A percentile compares a stretch with the other conserved stretches of the same genome.
Conservation (phyloP, 1,140 invertebrate species). For the Lordiphosa clarofinis region DNA sequence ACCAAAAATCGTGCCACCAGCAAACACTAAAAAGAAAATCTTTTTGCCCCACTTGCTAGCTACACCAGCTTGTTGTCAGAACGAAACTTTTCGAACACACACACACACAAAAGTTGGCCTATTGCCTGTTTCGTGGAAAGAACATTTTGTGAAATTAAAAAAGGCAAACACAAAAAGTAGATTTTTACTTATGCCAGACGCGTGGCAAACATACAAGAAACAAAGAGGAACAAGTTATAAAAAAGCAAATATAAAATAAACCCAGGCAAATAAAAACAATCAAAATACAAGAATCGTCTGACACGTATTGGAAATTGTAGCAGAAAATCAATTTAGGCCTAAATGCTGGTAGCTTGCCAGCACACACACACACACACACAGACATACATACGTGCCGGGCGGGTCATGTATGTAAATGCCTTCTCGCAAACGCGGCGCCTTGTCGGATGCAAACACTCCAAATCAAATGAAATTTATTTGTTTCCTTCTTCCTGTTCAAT, state of each 20-base stretch:
- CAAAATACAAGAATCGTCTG: slow-evolving; percentile 46
- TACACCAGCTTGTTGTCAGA: too few species aligned
- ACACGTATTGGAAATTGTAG: slow-evolving; percentile 52
- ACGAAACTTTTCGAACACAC: slow-evolving; percentile 13
- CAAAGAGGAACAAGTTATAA: slow-evolving; percentile 40
- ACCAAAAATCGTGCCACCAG: slow-evolving; percentile 39
- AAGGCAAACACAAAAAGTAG: slow-evolving; percentile 9
- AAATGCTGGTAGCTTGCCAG: slow-evolving; percentile 50
- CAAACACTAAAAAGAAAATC: slow-evolving; percentile 26
- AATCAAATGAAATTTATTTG: slow-evolving; percentile 72
- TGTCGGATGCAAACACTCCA: slow-evolving; percentile 61
- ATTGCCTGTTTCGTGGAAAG: slow-evolving; percentile 26
- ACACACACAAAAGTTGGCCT: slow-evolving; percentile 44
- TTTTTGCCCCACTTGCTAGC: too few species aligned
- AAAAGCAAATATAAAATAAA: slow-evolving; percentile 13
- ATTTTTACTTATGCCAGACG: slow-evolving; percentile 62
- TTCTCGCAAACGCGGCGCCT: slow-evolving; percentile 23
- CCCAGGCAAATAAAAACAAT: slow-evolving; percentile 36
- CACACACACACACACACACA: slow-evolving; percentile 3
- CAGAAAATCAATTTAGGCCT: slow-evolving; percentile 68
- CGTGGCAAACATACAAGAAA: slow-evolving; percentile 37
- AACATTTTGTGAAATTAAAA: slow-evolving; percentile 49
- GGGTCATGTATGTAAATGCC: slow-evolving; percentile 42
- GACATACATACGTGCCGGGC: slow-evolving; percentile 12
- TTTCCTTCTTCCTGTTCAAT: slow-evolving; percentile 45